Conservation (phyloP, 2,113 vertebrate species). For the Ptilonorhynchus violaceus region DNA sequence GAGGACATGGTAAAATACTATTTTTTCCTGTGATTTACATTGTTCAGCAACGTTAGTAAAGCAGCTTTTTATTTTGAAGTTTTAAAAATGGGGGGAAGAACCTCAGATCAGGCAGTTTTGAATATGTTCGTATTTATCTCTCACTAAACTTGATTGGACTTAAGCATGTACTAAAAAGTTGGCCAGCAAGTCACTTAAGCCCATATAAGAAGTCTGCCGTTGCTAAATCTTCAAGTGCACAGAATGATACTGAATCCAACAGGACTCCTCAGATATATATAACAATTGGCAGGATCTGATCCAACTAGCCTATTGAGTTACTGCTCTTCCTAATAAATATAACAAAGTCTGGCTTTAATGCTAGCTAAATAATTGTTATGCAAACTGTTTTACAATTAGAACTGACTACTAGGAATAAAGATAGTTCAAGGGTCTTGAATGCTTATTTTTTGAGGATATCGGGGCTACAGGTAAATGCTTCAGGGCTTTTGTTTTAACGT, state of each 20-base stretch:
- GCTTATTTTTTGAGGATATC: slow-evolving; percentile 32
- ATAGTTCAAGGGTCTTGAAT: not conserved
- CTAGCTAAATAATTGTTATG: not conserved
- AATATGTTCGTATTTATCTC: not conserved
- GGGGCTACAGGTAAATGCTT: slow-evolving; percentile 48
- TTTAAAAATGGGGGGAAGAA: not conserved
- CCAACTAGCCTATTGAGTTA: not conserved
- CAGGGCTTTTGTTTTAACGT: slow-evolving; percentile 53
- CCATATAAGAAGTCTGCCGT: not conserved
- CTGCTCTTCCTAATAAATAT: not conserved
- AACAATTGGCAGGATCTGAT: not conserved
- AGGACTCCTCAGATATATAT: not conserved
- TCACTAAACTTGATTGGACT: not conserved
- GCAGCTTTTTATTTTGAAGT: not conserved
- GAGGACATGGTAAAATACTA: not conserved
- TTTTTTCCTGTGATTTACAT: not conserved
- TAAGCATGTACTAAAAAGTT: not conserved
- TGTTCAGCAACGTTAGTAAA: not conserved
- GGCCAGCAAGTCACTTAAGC: not conserved
- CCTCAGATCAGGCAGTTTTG: not conserved
- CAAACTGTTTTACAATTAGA: not conserved
- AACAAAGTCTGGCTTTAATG: not conserved
- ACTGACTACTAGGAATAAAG: slow-evolving; percentile 25
- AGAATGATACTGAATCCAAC: not conserved
- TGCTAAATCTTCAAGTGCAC: not conserved